Evolutionary conservation across 2,113 vertebrate genomes (phyloP), one percentile per base, ranked within the genome.

Genomic region (Callithrix jacchus): DNA sequence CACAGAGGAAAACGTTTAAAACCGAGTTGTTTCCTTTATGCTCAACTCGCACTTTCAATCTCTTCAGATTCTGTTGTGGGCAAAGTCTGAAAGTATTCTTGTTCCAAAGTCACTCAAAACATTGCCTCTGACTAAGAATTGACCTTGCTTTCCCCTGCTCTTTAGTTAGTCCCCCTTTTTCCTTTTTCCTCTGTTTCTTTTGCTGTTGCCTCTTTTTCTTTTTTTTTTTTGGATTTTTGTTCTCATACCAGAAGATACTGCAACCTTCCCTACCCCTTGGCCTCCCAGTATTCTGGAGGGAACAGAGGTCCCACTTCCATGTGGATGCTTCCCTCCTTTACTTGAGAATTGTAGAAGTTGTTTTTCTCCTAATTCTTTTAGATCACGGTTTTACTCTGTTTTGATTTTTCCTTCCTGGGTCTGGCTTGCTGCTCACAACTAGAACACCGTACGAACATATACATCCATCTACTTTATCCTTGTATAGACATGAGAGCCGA

Each of bases 331-430:
- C n/a, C 6, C 73, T 95, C 27, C 27, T 64, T 88, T 52, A 42
- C 13, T 42, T 40, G 4, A 87, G 70, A 47, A 71, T 6, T 12
- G 0, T 54, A 92, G 66, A 56, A 47, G 47, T 37, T 88, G 64
- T 82, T 88, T 95, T n/a, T 64, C 76, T 35, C 20, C 91, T 49
- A 47, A 37, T 64, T 91, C 56, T 88, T 87, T 68, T 32, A 71
- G 35, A 83, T 25, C n/a, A 25, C 49, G 18, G 2, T 12, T 21
- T 45, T 89, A 10, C 18, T 68, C 61, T 18, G 66, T 68, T 68
- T 68, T 35, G 66, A 17, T 42, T 21, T 25, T 47, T 68, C 18
- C 52, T 9, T 87, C 70, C 11, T 25, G 76, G 7, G 23, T 47
- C 37, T 84, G n/a, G 27, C 20, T 42, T 90, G 25, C 32, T 90